phyloP scores from a whole-genome alignment of 1,140 invertebrate species.

The Diorhabda elongata region DNA sequence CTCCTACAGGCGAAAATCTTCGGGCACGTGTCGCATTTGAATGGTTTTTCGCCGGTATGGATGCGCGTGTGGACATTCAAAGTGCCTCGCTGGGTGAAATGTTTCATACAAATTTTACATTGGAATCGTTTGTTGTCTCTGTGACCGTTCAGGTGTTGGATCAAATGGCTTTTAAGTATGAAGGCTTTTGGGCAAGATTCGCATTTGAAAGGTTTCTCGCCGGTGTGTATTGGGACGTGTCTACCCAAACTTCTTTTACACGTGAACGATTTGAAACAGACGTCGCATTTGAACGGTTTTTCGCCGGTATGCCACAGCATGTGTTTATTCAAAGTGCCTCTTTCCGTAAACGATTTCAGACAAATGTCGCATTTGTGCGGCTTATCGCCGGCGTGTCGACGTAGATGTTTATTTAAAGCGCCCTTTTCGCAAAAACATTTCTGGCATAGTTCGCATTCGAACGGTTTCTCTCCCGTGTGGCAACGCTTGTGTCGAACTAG shows the following conservation, averaged over 20 bases:
- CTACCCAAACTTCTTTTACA: slow-evolving; percentile 51
- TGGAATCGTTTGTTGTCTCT: neutral
- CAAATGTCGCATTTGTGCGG: slow-evolving; percentile 21
- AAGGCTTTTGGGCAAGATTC: slow-evolving; percentile 66
- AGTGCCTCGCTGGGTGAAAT: neutral
- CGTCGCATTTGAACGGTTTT: slow-evolving; percentile 53
- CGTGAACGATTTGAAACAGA: slow-evolving; percentile 51
- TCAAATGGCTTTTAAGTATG: slow-evolving; percentile 33
- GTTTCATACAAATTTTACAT: neutral
- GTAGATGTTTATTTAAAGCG: slow-evolving; percentile 17
- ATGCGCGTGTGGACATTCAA: neutral
- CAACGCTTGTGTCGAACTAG: neutral
- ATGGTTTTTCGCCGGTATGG: slow-evolving; percentile 1
- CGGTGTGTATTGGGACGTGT: slow-evolving; percentile 60
- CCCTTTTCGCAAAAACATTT: slow-evolving; percentile 18
- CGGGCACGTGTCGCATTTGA: neutral
- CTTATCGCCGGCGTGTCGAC: slow-evolving; percentile 18
- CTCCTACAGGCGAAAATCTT: too few relatives aligned
- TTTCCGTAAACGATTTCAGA: slow-evolving; percentile 20
- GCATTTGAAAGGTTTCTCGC: slow-evolving; percentile 61
- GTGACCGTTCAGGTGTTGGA: neutral
- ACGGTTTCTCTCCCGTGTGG: slow-evolving; percentile 21
- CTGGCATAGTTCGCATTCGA: slow-evolving; percentile 20
- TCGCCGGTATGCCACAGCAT: slow-evolving; percentile 30
- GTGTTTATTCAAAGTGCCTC: slow-evolving; percentile 25